These are phyloP conservation scores for Tyrannus savana DNA, from an alignment of 2,113 vertebrate genomes.

Conservation along the genomic window DNA sequence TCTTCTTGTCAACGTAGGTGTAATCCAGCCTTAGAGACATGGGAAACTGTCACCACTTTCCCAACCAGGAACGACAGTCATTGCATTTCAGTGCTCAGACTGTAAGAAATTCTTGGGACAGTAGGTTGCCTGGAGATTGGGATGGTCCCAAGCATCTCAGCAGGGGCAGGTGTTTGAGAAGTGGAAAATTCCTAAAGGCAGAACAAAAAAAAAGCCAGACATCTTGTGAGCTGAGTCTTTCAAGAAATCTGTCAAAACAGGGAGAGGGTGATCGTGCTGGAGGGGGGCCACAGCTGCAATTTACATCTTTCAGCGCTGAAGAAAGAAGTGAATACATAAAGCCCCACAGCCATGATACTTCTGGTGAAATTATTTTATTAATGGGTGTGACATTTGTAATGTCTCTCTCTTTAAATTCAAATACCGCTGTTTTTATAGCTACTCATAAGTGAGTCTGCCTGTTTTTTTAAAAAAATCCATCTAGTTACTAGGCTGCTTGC, in stretches of 20 bases:
- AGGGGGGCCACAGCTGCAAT: conserved; percentile 56
- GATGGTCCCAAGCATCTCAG: conserved; percentile 9
- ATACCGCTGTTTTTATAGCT: conserved; percentile 49
- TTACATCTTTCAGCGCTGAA: conserved; percentile 27
- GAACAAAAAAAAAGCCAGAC: conserved; percentile 37
- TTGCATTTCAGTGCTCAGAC: neutral
- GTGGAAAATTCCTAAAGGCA: conserved; percentile 52
- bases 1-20: neutral
- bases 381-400: conserved; percentile 49
- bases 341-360: conserved; percentile 33
- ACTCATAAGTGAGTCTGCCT: neutral
- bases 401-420: conserved; percentile 49
- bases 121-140: neutral
- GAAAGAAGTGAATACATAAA: conserved; percentile 8
- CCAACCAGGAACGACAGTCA: rapidly evolving
- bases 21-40: neutral
- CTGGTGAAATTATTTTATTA: conserved; percentile 63
- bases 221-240: conserved; percentile 54
- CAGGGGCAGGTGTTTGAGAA: conserved; percentile 22
- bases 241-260: conserved; percentile 62
- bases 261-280: conserved; percentile 40
- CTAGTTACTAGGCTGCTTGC: conserved; percentile 34
- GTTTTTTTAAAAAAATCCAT: neutral
- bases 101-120: neutral
- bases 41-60: neutral